A percentile compares a stretch with the other conserved stretches of the same genome.
These are phyloP conservation scores for Alentia gelatinosa DNA, from an alignment of 2,888 invertebrate species.

Conservation along the genomic window DNA sequence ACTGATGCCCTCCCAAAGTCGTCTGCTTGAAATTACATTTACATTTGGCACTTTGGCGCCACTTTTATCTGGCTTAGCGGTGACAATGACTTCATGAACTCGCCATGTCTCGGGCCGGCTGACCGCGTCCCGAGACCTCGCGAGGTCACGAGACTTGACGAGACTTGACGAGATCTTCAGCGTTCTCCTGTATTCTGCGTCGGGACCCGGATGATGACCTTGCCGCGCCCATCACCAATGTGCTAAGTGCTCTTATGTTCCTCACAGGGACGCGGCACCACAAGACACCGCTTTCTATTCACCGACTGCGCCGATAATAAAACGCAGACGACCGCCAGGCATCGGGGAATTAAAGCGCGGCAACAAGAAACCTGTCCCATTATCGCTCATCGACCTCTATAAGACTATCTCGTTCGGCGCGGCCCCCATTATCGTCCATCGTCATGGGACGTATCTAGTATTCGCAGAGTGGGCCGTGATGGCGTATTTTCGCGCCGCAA, in stretches of 20 bases:
- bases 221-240: not conserved
- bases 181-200: not conserved
- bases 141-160: conserved; percentile 27
- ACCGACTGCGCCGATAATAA: conserved; percentile 21
- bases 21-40: conserved; percentile 40
- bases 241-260: conserved; percentile 39
- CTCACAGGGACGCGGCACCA: not conserved
- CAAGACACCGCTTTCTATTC: not conserved
- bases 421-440: not conserved
- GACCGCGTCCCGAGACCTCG: not conserved
- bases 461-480: not conserved
- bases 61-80: conserved; percentile 28
- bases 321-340: conserved; percentile 8
- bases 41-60: conserved; percentile 17
- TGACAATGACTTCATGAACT: conserved; percentile 15
- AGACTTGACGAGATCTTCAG: not conserved
- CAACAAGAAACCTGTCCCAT: conserved; percentile 33
- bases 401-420: not conserved
- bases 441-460: not conserved
- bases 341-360: conserved; percentile 26
- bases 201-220: not conserved
- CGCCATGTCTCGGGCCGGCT: not conserved
- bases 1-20: not conserved
- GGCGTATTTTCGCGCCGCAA: not conserved
- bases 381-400: conserved; percentile 9